These are phyloP conservation scores for Arge pagana DNA, from an alignment of 2,888 invertebrate genomes.

Conservation along the genomic window DNA sequence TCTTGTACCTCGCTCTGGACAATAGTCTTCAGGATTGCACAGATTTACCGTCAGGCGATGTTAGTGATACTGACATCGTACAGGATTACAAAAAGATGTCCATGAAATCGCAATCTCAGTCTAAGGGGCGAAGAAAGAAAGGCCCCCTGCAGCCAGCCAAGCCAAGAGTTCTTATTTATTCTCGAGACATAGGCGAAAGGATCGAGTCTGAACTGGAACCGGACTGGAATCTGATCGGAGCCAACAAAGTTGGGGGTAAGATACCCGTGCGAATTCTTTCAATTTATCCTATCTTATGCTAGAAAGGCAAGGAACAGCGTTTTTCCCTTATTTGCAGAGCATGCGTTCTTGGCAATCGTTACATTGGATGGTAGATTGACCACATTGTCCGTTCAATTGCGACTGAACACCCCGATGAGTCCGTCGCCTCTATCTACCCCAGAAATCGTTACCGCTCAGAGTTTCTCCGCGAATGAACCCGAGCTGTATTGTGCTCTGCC, in stretches of 20 bases:
- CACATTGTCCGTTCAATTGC: slow-evolving; percentile 66
- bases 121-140: slow-evolving; percentile 58
- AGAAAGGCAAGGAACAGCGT: too few relatives aligned
- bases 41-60: slow-evolving; percentile 68
- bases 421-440: slow-evolving; percentile 37
- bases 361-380: slow-evolving; percentile 67
- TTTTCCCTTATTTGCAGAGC: slow-evolving; percentile 53
- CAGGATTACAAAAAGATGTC: slow-evolving; percentile 72
- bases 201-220: slow-evolving; percentile 60
- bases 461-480: slow-evolving; percentile 59
- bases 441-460: slow-evolving; percentile 33
- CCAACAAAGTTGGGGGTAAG: slow-evolving; percentile 62
- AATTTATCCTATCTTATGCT: slow-evolving; percentile 9
- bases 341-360: slow-evolving; percentile 68
- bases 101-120: slow-evolving; percentile 49
- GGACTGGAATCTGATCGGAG: slow-evolving; percentile 69
- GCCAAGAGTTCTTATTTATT: slow-evolving; percentile 67
- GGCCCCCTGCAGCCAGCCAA: slow-evolving; percentile 64
- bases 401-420: slow-evolving; percentile 57
- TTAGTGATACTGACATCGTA: slow-evolving; percentile 76
- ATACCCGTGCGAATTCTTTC: background rate
- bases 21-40: slow-evolving; percentile 81
- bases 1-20: slow-evolving; percentile 75
- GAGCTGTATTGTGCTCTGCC: slow-evolving; percentile 65
- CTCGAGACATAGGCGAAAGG: slow-evolving; percentile 62